Conservation (phyloP, 2,888 invertebrate genomes). For the Flexamia atlantica region DNA sequence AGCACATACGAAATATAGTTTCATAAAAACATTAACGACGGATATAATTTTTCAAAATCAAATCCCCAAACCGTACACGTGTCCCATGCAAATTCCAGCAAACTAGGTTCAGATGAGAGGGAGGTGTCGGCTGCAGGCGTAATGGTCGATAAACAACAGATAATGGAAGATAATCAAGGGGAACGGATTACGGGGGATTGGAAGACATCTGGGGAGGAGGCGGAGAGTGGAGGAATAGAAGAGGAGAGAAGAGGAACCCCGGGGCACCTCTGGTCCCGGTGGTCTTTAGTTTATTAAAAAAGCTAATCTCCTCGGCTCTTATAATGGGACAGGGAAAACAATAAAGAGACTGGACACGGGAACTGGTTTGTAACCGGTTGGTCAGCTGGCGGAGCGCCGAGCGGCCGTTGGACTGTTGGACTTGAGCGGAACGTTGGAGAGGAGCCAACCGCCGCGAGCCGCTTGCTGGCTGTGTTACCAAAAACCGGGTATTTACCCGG, state of each 20-base stretch:
- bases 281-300: slow-evolving; percentile 56
- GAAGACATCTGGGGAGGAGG: not conserved
- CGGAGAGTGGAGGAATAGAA: not conserved
- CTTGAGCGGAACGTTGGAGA: not conserved
- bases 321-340: slow-evolving; percentile 52
- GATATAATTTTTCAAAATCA: not conserved
- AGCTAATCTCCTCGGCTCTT: slow-evolving; percentile 51
- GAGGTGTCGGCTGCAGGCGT: slow-evolving; percentile 27
- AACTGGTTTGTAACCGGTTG: slow-evolving; percentile 52
- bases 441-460: not conserved
- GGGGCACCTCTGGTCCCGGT: slow-evolving; percentile 16
- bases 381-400: slow-evolving; percentile 14
- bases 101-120: slow-evolving; percentile 3
- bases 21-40: no score
- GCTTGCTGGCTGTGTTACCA: not conserved
- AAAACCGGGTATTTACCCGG: no score
- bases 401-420: not conserved
- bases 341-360: slow-evolving; percentile 28
- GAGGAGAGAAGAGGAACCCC: not conserved
- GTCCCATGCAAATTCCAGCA: slow-evolving; percentile 17
- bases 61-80: slow-evolving; percentile 1
- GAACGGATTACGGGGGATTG: slow-evolving; percentile 14
- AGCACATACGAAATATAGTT: no score
- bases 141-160: slow-evolving; percentile 47
- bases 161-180: slow-evolving; percentile 48